Conservation (phyloP, 2,888 invertebrate genomes). For the Ichneumon xanthorius region DNA sequence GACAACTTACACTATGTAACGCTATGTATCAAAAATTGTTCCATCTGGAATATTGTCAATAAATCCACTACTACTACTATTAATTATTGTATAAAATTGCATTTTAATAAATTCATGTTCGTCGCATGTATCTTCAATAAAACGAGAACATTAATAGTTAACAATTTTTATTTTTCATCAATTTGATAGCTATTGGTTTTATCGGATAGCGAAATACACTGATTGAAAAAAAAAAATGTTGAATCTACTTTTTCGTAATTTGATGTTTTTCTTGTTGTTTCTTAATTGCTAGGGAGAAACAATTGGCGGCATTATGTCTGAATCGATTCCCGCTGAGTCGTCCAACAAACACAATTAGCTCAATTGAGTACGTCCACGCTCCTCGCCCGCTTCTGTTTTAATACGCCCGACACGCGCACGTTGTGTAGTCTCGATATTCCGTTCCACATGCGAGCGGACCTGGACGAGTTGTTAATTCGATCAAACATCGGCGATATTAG, state of each 20-base stretch:
- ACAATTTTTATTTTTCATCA: too few species aligned
- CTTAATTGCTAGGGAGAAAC: constrained; percentile 21
- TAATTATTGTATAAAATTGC: not conserved
- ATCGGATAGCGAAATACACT: too few species aligned
- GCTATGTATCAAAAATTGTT: too few species aligned
- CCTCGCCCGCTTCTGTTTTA: constrained; percentile 71
- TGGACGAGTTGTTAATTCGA: constrained; percentile 29
- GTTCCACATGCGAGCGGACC: not conserved
- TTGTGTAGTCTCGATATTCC: not conserved
- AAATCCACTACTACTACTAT: too few species aligned
- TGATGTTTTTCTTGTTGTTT: not conserved
- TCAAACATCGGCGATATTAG: not conserved
- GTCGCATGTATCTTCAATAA: too few species aligned
- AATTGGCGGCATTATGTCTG: constrained; percentile 50
- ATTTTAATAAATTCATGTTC: not conserved
- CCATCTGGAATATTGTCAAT: too few species aligned
- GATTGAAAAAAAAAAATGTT: not conserved
- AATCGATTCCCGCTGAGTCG: constrained; percentile 68
- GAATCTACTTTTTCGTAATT: not conserved
- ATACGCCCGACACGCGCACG: constrained; percentile 29
- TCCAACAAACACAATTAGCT: constrained; percentile 79
- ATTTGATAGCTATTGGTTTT: too few species aligned
- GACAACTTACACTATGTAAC: too few species aligned
- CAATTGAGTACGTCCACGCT: constrained; percentile 76
- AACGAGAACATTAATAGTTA: too few species aligned